These are phyloP conservation scores for Ichneumon xanthorius DNA, from an alignment of 2,888 invertebrate genomes.

Conservation along the genomic window DNA sequence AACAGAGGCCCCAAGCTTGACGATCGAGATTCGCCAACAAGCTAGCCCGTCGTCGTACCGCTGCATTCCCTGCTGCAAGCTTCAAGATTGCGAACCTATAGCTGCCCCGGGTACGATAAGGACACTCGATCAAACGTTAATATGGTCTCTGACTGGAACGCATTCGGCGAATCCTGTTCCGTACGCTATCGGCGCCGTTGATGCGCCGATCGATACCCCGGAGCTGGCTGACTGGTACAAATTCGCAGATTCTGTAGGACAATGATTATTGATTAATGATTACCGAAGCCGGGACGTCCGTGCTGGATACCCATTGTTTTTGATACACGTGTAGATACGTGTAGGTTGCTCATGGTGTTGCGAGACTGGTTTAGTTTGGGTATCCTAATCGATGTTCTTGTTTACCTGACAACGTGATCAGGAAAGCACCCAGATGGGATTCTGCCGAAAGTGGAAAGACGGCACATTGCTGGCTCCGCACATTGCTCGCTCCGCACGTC, in stretches of 20 bases:
- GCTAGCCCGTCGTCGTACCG: slow-evolving; percentile 19
- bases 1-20: slow-evolving; percentile 22
- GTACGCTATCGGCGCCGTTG: slow-evolving; percentile 24
- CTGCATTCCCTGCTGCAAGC: slow-evolving; percentile 48
- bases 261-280: slow-evolving; percentile 1
- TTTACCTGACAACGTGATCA: too few relatives aligned
- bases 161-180: slow-evolving; percentile 48
- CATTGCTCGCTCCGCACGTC: too few relatives aligned
- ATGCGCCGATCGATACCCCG: slow-evolving; percentile 11
- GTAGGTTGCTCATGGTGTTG: too few relatives aligned
- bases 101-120: slow-evolving; percentile 54
- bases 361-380: too few relatives aligned
- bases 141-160: slow-evolving; percentile 37
- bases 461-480: too few relatives aligned
- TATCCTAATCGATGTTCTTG: too few relatives aligned
- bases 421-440: too few relatives aligned
- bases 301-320: too few relatives aligned
- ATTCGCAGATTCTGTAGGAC: neutral
- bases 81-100: slow-evolving; percentile 57
- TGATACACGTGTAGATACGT: too few relatives aligned
- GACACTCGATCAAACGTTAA: slow-evolving; percentile 37
- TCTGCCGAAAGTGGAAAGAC: too few relatives aligned
- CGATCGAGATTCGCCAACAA: slow-evolving; percentile 24
- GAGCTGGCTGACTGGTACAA: neutral
- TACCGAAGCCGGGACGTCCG: too few relatives aligned